Evolutionary conservation across 2,113 vertebrate species (phyloP).

Genomic region (Anarhynchus alexandrinus): DNA sequence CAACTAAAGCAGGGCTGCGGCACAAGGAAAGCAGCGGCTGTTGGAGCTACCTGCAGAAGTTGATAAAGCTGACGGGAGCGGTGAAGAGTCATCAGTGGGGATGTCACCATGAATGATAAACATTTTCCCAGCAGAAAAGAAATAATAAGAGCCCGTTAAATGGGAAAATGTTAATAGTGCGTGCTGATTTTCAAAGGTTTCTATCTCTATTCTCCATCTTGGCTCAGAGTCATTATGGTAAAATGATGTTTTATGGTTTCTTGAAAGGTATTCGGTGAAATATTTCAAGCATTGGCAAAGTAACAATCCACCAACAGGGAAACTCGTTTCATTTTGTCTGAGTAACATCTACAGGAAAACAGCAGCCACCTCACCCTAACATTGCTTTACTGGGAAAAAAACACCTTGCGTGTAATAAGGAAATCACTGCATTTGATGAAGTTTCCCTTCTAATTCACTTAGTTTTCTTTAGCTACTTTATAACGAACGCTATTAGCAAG

Average conservation of each 20-base stretch:
- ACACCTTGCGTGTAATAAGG: neutral
- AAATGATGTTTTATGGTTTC: neutral
- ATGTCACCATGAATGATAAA: neutral
- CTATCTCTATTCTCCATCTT: neutral
- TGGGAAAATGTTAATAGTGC: neutral
- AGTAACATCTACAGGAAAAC: neutral
- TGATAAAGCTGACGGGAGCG: neutral
- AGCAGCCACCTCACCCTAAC: neutral
- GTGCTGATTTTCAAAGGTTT: neutral
- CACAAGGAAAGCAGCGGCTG: neutral
- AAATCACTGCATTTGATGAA: neutral
- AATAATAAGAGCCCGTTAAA: neutral
- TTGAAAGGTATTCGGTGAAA: constrained; percentile 11
- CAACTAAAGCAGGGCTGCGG: too few relatives aligned
- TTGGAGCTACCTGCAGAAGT: neutral
- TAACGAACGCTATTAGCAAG: neutral
- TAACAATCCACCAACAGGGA: neutral
- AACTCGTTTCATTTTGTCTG: neutral
- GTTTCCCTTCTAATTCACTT: neutral
- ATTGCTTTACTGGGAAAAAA: neutral
- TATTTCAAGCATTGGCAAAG: neutral
- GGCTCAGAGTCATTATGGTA: neutral
- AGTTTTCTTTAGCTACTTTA: neutral
- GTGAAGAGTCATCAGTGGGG: neutral
- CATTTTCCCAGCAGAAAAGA: neutral